These are phyloP conservation scores for Antheraea mylitta DNA, from an alignment of 1,140 invertebrate genomes.

Conservation along the genomic window DNA sequence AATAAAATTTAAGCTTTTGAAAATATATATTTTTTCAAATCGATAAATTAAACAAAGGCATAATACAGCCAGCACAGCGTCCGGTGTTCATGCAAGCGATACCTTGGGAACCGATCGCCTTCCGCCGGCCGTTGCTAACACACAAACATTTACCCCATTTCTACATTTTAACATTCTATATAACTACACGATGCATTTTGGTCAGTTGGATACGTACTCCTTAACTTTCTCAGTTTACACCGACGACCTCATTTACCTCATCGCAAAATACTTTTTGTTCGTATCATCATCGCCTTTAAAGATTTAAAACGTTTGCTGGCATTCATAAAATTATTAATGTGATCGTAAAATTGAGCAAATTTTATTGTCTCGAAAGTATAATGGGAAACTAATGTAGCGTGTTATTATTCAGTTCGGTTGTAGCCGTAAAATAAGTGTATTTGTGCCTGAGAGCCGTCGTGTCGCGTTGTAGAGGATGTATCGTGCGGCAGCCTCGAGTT, in stretches of 20 bases:
- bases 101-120: slow-evolving; percentile 63
- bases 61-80: slow-evolving; percentile 31
- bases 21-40: background rate
- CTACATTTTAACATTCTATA: slow-evolving; percentile 24
- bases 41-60: background rate
- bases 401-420: slow-evolving; percentile 77
- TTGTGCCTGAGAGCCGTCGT: slow-evolving; percentile 46
- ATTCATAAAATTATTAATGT: slow-evolving; percentile 79
- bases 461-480: slow-evolving; percentile 16
- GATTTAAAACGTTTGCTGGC: slow-evolving; percentile 70
- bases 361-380: slow-evolving; percentile 78
- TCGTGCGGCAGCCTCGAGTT: slow-evolving; percentile 33
- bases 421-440: slow-evolving; percentile 73
- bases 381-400: slow-evolving; percentile 79
- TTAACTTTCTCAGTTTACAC: slow-evolving; percentile 34
- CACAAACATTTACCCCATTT: slow-evolving; percentile 21
- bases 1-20: background rate
- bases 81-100: slow-evolving; percentile 63
- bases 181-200: slow-evolving; percentile 14
- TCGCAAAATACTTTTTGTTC: slow-evolving; percentile 57
- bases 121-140: slow-evolving; percentile 38
- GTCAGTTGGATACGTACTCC: slow-evolving; percentile 33
- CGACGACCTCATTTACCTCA: slow-evolving; percentile 54
- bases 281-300: slow-evolving; percentile 61
- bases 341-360: slow-evolving; percentile 78